phyloP scores from a whole-genome alignment of 2,113 vertebrate genomes.

The Promerops cafer region DNA sequence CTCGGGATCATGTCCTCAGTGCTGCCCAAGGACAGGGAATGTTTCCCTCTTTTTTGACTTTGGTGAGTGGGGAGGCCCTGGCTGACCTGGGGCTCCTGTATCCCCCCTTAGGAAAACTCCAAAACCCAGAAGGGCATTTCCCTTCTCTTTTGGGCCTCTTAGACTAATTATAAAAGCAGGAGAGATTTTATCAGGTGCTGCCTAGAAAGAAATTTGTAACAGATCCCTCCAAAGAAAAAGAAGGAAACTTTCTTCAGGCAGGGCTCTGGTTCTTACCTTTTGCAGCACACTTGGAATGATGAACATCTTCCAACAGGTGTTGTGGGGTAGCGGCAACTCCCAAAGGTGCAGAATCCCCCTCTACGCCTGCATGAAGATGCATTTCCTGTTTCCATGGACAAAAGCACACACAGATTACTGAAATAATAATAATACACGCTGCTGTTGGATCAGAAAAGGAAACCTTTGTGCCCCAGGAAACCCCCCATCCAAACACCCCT shows the following conservation, averaged over 20 bases:
- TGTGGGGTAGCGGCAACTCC: accelerated
- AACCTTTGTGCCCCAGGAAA: no score
- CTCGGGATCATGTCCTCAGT: accelerated
- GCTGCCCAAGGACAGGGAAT: background rate
- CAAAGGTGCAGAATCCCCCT: background rate
- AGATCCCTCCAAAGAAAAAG: accelerated
- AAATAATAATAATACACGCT: no score
- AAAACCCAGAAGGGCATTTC: background rate
- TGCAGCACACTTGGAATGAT: accelerated
- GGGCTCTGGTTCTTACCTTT: background rate
- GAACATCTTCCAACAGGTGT: background rate
- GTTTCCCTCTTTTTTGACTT: background rate
- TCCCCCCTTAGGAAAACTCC: accelerated
- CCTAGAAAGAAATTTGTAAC: no score
- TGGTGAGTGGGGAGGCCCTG: background rate
- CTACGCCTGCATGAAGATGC: accelerated
- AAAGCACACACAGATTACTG: background rate
- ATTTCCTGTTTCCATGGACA: background rate
- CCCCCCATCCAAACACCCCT: background rate
- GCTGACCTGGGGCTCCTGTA: background rate
- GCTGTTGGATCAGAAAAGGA: no score
- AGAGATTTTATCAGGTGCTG: no score
- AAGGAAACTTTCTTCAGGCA: background rate
- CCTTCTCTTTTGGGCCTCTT: no score
- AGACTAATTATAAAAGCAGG: background rate